A percentile compares a stretch with the other conserved stretches of the same genome.
Conservation (phyloP, 2,888 invertebrate genomes). For the Thumatha senex region DNA sequence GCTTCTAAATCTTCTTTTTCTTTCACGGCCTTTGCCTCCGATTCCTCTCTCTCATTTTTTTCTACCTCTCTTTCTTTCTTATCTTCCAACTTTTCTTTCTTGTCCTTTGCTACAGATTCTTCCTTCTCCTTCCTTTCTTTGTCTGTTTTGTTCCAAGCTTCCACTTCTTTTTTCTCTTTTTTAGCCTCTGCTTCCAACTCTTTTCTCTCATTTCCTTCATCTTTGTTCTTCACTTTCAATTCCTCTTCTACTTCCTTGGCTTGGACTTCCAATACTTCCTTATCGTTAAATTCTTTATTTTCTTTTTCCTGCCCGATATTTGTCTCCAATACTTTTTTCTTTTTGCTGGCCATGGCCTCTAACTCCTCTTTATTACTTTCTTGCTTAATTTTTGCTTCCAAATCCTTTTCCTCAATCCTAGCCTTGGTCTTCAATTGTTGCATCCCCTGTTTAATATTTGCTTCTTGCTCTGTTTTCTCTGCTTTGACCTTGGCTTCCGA, state of each 20-base stretch:
- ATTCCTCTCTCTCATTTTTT: constrained; percentile 3
- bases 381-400: background rate
- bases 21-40: background rate
- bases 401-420: background rate
- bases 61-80: constrained; percentile 4
- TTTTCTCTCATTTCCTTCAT: background rate
- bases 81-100: background rate
- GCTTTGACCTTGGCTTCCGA: background rate
- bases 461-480: background rate
- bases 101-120: background rate
- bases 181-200: background rate
- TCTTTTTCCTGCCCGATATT: background rate
- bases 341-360: background rate
- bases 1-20: background rate
- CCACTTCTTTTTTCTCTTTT: background rate
- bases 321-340: background rate
- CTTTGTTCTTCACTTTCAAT: background rate
- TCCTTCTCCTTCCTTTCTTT: constrained; percentile 10
- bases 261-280: background rate
- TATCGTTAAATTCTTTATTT: background rate
- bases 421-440: background rate
- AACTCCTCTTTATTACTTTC: background rate
- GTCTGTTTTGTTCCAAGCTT: background rate
- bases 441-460: constrained; percentile 1
- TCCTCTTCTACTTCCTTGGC: constrained; percentile 8